Evolutionary conservation across 2,888 invertebrate species (phyloP).

Genomic region (Drosophila melanosoma): DNA sequence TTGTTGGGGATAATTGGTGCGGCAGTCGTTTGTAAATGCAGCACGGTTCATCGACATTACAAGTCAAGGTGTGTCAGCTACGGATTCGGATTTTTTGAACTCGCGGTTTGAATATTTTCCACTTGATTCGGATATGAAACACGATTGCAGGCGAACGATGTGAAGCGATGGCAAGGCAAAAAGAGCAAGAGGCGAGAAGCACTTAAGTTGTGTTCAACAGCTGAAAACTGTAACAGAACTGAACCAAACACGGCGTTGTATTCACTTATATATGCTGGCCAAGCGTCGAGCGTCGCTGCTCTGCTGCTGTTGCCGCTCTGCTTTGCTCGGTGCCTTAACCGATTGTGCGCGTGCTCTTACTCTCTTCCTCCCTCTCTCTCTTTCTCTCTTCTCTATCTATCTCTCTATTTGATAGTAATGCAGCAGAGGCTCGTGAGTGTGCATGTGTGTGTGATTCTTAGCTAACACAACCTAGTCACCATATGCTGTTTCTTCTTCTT

Average conservation of each 20-base stretch:
- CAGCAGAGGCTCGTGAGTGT: constrained; percentile 17
- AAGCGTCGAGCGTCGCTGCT: constrained; percentile 18
- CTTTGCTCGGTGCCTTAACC: constrained; percentile 11
- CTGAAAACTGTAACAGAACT: constrained; percentile 83
- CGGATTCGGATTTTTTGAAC: constrained; percentile 4
- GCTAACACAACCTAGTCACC: not conserved
- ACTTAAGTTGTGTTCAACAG: constrained; percentile 82
- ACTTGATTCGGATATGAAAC: constrained; percentile 40
- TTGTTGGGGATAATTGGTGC: constrained; percentile 52
- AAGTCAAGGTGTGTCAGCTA: constrained; percentile 61
- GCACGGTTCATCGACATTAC: constrained; percentile 80
- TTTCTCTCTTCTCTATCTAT: constrained; percentile 8
- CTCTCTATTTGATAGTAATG: constrained; percentile 11
- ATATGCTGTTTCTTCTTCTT: constrained; percentile 10
- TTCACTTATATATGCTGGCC: constrained; percentile 75
- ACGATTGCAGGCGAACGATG: constrained; percentile 20
- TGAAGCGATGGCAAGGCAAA: not conserved
- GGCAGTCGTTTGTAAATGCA: constrained; percentile 67
- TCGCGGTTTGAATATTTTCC: constrained; percentile 12
- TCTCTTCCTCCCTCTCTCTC: constrained; percentile 10
- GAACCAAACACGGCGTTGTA: constrained; percentile 60
- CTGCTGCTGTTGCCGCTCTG: constrained; percentile 9
- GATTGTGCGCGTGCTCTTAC: constrained; percentile 17
- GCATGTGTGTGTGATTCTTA: constrained; percentile 21
- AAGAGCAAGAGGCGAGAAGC: constrained; percentile 10